Conservation (phyloP, 2,113 vertebrate genomes). For the Miniopterus natalensis region DNA sequence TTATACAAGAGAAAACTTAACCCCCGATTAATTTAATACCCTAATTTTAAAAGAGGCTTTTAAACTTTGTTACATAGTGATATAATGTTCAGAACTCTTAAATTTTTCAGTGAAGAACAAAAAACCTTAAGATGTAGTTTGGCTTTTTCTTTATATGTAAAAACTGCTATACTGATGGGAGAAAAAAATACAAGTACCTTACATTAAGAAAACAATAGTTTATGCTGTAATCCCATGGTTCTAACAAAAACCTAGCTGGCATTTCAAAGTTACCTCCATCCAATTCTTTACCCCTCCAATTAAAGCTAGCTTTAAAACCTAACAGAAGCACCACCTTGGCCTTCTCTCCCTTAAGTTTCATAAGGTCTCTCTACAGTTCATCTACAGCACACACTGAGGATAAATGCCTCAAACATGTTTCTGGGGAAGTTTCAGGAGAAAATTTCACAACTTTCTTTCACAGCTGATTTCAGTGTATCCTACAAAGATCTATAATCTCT, state of each 20-base stretch:
- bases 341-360: background rate
- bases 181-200: constrained; percentile 26
- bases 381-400: background rate
- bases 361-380: background rate
- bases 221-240: background rate
- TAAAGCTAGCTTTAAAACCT: background rate
- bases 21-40: constrained; percentile 1
- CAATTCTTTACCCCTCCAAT: background rate
- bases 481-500: constrained; percentile 23
- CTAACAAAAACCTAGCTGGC: background rate
- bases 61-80: background rate
- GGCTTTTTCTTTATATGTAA: background rate
- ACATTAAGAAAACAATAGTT: background rate
- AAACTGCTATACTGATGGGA: background rate
- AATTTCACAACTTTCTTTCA: constrained; percentile 20
- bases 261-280: background rate
- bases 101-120: background rate
- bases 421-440: background rate
- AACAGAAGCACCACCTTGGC: background rate
- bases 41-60: constrained; percentile 22
- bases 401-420: background rate
- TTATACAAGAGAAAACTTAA: background rate
- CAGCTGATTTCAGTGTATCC: constrained; percentile 10
- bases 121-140: background rate
- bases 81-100: background rate